phyloP scores from a whole-genome alignment of 2,797 vertebrate species.

The Siniperca scherzeri region DNA sequence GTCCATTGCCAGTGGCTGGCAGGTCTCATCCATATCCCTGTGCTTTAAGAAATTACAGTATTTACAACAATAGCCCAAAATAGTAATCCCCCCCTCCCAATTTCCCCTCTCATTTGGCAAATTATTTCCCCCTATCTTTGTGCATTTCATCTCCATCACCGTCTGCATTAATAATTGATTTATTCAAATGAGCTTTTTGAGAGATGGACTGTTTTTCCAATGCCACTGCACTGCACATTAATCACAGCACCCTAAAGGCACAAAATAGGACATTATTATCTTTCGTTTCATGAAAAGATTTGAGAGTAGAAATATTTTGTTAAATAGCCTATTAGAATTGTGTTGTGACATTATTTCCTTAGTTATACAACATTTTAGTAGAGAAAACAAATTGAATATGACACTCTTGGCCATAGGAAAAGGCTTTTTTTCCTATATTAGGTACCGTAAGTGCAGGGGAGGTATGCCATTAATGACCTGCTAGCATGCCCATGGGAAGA shows the following conservation, averaged over 20 bases:
- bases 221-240: constrained; percentile 37
- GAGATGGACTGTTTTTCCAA: constrained; percentile 40
- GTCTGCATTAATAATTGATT: constrained; percentile 64
- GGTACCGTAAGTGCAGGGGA: constrained; percentile 33
- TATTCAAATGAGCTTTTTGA: constrained; percentile 62
- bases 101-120: constrained; percentile 17
- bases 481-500: constrained; percentile 78
- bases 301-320: not conserved
- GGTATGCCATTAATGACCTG: constrained; percentile 76
- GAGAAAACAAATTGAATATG: not conserved
- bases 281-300: constrained; percentile 3
- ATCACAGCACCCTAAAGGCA: constrained; percentile 10
- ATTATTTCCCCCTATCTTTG: constrained; percentile 18
- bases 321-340: constrained; percentile 16
- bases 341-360: not conserved
- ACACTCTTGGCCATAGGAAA: not conserved
- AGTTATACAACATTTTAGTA: not conserved
- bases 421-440: constrained; percentile 17
- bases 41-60: not conserved
- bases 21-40: constrained; percentile 10
- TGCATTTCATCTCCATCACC: constrained; percentile 51
- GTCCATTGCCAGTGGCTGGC: not conserved
- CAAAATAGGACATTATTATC: constrained; percentile 12
- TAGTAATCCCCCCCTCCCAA: not conserved
- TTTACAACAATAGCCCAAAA: constrained; percentile 43